Evolutionary conservation across 2,797 vertebrate genomes (phyloP).

Genomic region (Sebastolobus altivelis): DNA sequence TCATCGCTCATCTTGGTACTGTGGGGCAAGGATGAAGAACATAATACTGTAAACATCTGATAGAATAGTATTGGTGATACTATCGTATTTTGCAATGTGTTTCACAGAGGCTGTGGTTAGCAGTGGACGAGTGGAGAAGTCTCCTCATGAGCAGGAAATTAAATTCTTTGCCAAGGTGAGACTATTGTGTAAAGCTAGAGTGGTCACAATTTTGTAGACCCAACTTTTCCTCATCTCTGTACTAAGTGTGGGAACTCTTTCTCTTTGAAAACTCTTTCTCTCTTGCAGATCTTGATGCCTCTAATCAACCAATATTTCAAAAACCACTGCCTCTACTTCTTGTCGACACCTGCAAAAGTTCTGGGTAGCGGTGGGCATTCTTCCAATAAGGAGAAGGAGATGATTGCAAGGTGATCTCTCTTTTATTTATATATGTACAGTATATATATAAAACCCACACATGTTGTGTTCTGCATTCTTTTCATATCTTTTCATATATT

Average conservation of each 20-base stretch:
- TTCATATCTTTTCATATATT: constrained; percentile 13
- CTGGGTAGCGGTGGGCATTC: constrained; percentile 94
- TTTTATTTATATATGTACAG: background rate
- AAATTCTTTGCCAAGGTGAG: constrained; percentile 96
- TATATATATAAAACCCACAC: background rate
- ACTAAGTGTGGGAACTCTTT: constrained; percentile 27
- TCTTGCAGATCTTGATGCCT: constrained; percentile 90
- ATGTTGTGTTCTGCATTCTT: background rate
- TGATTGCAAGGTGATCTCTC: constrained; percentile 91
- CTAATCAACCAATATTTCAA: constrained; percentile 96
- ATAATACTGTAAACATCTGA: background rate
- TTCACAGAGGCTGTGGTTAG: constrained; percentile 94
- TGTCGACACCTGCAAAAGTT: constrained; percentile 94
- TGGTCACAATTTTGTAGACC: background rate
- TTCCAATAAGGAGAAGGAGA: constrained; percentile 97
- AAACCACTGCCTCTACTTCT: constrained; percentile 97
- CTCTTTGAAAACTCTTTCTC: constrained; percentile 16
- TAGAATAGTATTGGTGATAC: background rate
- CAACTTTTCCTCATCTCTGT: background rate
- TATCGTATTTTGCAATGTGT: constrained; percentile 4
- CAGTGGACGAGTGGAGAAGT: constrained; percentile 95
- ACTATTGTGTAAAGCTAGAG: background rate
- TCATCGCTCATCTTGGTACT: constrained; percentile 94
- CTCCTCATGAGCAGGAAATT: constrained; percentile 96
- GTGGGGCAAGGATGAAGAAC: background rate